Evolutionary conservation across 2,888 invertebrate genomes (phyloP).

Genomic region (Dicranocentrus wangi): DNA sequence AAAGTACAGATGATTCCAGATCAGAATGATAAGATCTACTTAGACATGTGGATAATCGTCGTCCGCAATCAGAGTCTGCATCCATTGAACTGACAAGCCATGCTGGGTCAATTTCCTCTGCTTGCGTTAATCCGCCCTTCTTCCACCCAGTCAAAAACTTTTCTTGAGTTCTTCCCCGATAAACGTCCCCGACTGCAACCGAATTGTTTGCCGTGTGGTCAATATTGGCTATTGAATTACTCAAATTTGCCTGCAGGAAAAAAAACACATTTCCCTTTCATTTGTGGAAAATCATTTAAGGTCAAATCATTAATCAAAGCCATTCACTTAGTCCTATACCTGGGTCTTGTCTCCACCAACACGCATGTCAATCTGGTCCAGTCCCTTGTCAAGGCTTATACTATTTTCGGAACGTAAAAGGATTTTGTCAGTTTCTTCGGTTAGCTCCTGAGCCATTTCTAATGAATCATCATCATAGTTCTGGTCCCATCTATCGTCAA

Average conservation of each 20-base stretch:
- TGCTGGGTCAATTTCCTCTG: slow-evolving; percentile 70
- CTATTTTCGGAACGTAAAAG: slow-evolving; percentile 68
- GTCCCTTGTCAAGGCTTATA: slow-evolving; percentile 70
- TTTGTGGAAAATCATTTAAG: not conserved
- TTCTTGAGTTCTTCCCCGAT: slow-evolving; percentile 70
- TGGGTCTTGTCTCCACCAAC: slow-evolving; percentile 32
- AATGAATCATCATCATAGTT: slow-evolving; percentile 68
- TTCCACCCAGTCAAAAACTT: slow-evolving; percentile 71
- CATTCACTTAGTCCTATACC: slow-evolving; percentile 8
- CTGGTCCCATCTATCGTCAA: slow-evolving; percentile 72
- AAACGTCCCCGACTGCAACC: slow-evolving; percentile 68
- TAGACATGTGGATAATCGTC: slow-evolving; percentile 56
- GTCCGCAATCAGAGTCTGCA: slow-evolving; percentile 68
- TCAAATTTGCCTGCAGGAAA: slow-evolving; percentile 17
- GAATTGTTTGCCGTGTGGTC: slow-evolving; percentile 66
- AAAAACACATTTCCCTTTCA: not conserved
- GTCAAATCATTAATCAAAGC: not conserved
- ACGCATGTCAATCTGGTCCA: slow-evolving; percentile 62
- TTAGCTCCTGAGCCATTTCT: slow-evolving; percentile 72
- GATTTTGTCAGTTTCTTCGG: slow-evolving; percentile 70
- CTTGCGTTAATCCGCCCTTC: slow-evolving; percentile 69
- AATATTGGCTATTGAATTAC: slow-evolving; percentile 41
- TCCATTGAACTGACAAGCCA: slow-evolving; percentile 72
- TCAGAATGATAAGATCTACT: slow-evolving; percentile 51
- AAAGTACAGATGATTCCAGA: slow-evolving; percentile 39